Base-by-base conservation (phyloP, 2,113 vertebrate genomes). In the Phoenicopterus ruber region DNA sequence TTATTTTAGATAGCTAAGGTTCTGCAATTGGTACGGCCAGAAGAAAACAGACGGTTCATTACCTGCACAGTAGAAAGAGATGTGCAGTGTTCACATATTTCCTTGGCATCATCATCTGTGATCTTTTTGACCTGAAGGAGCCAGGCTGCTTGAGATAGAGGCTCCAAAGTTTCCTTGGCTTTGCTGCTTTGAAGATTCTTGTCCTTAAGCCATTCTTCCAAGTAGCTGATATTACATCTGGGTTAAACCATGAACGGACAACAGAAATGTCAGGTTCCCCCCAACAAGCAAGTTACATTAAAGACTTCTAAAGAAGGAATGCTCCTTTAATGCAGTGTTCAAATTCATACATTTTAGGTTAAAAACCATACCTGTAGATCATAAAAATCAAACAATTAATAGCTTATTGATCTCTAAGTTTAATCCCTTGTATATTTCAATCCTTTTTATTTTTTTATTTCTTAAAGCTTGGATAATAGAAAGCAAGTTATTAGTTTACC, bases 121-220 rank as follows among this genome's bases (percentile, higher is more conserved):
- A 98, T 98, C 97, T 99, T 99, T 97, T 99, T 99, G 82, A 99
- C 99, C 88, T 99, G 99, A 87, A 99, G 98, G 28, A 99, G 97
- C 99, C 99, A 99, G 58, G 99, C 99, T 25, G 98, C 98, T 95
- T 99, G 99, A 50, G 99, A 98, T 18, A 99, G 97, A 4, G 99
- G 99, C 93, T 98, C 98, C 95, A 99, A 89, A 17, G 99, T 99
- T 62, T 99, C 99, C 58, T 99, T 99, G 57, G 98, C 98, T 42
- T 97, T 97, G 77, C 98, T 98, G 93, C 96, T 98, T 66, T 99
- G 99, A 66, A 99, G 97, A 40, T 98, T 99, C 96, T 99, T 99
- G 77, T 99, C 99, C 95, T 99, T 99, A 87, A 99, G 98, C 99
- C 99, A 99, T 97, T 99, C 99, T 97, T 99, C 99, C 86, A 99